phyloP scores from a whole-genome alignment of 2,113 vertebrate genomes.

The Eupsittula cactorum region DNA sequence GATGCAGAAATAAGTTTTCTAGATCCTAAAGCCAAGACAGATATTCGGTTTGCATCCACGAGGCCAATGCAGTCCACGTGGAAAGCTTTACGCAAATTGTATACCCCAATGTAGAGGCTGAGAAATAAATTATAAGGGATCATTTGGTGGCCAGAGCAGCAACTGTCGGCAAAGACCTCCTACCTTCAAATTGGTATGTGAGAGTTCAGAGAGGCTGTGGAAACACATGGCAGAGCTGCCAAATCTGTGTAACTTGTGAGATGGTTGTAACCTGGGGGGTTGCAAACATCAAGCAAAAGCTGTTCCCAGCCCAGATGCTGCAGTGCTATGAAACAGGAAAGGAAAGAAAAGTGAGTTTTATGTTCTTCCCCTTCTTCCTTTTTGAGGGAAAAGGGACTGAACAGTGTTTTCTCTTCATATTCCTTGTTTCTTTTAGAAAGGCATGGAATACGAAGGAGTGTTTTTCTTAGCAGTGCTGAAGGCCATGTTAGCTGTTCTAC shows the following conservation, averaged over 20 bases:
- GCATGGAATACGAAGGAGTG: neutral
- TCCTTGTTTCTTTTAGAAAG: neutral
- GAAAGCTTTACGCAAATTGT: constrained; percentile 37
- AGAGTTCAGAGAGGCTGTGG: neutral
- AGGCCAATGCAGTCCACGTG: neutral
- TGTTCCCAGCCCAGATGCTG: neutral
- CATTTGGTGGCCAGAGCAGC: constrained; percentile 35
- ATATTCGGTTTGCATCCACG: neutral
- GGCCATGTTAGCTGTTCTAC: neutral
- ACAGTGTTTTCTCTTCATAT: neutral
- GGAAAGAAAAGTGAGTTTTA: neutral
- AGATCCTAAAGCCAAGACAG: neutral
- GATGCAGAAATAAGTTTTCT: neutral
- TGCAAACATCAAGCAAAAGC: constrained; percentile 21
- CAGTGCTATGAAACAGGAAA: neutral
- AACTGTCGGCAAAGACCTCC: constrained; percentile 31
- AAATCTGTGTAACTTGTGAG: neutral
- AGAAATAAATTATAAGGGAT: neutral
- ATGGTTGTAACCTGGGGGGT: neutral
- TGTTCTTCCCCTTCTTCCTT: neutral
- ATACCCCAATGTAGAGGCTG: neutral
- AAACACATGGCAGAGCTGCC: constrained; percentile 12
- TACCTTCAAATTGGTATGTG: neutral
- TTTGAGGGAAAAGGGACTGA: neutral
- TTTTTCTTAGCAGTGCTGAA: neutral